These are phyloP conservation scores for Homarus americanus DNA, from an alignment of 1,140 invertebrate genomes.

Conservation along the genomic window DNA sequence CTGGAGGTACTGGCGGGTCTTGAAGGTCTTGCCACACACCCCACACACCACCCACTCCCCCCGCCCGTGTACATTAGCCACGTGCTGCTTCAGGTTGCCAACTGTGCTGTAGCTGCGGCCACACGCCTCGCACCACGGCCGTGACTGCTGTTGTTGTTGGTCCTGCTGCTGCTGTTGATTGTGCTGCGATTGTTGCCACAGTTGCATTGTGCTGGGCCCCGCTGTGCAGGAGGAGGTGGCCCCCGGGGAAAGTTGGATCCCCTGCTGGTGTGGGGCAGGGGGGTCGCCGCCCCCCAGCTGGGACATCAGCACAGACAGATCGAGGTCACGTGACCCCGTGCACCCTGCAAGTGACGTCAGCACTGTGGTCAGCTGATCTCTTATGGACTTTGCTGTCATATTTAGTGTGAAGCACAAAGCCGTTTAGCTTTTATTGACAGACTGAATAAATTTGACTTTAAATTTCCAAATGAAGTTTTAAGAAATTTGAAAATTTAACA, in stretches of 20 bases:
- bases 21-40: conserved; percentile 67
- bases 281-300: conserved; percentile 57
- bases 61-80: conserved; percentile 66
- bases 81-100: conserved; percentile 67
- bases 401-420: conserved; percentile 70
- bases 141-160: conserved; percentile 49
- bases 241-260: conserved; percentile 47
- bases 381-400: conserved; percentile 68
- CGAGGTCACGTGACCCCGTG: conserved; percentile 71
- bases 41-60: conserved; percentile 67
- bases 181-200: conserved; percentile 59
- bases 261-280: conserved; percentile 58
- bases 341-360: conserved; percentile 72
- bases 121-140: conserved; percentile 66
- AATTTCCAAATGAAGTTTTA: conserved; percentile 46
- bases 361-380: conserved; percentile 73
- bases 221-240: conserved; percentile 14
- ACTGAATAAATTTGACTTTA: conserved; percentile 31
- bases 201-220: conserved; percentile 31
- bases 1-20: conserved; percentile 68
- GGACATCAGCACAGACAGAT: conserved; percentile 66
- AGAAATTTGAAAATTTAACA: conserved; percentile 45
- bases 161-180: conserved; percentile 36
- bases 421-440: conserved; percentile 45
- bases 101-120: conserved; percentile 69